Conservation (phyloP, 2,113 vertebrate genomes). For the Sphaerodactylus townsendi region DNA sequence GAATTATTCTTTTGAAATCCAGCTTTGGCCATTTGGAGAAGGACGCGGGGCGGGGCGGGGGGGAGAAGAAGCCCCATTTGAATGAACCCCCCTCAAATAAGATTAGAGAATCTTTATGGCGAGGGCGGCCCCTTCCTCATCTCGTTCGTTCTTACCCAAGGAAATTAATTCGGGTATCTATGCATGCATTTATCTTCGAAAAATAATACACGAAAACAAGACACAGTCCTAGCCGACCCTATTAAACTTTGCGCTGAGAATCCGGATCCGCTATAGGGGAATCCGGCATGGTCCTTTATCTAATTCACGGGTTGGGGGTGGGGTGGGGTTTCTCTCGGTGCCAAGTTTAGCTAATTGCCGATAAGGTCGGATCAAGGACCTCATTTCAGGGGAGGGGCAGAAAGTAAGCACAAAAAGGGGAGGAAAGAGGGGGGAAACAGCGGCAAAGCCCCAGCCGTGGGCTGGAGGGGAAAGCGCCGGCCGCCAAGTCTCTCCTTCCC, state of each 20-base stretch:
- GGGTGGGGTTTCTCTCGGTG: neutral
- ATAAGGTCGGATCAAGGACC: neutral
- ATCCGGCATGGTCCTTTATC: neutral
- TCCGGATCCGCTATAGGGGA: neutral
- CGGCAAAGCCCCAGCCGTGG: no score
- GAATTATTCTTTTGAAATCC: neutral
- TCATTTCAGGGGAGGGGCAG: neutral
- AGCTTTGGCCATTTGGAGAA: no score
- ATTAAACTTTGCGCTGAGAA: slow-evolving; percentile 21
- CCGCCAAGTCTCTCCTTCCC: no score
- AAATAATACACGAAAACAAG: no score
- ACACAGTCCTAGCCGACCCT: neutral
- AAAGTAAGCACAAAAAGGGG: no score
- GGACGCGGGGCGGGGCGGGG: no score
- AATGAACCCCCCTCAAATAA: neutral
- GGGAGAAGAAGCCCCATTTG: no score
- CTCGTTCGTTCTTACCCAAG: slow-evolving; percentile 14
- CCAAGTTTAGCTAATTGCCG: neutral
- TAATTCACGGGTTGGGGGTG: neutral
- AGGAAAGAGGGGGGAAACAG: no score
- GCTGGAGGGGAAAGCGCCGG: no score
- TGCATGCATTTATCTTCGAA: no score
- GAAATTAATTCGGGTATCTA: neutral
- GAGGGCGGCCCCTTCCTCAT: neutral
- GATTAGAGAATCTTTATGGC: neutral